These are phyloP conservation scores for Archivesica marissinica DNA, from an alignment of 1,140 invertebrate genomes.

Conservation along the genomic window DNA sequence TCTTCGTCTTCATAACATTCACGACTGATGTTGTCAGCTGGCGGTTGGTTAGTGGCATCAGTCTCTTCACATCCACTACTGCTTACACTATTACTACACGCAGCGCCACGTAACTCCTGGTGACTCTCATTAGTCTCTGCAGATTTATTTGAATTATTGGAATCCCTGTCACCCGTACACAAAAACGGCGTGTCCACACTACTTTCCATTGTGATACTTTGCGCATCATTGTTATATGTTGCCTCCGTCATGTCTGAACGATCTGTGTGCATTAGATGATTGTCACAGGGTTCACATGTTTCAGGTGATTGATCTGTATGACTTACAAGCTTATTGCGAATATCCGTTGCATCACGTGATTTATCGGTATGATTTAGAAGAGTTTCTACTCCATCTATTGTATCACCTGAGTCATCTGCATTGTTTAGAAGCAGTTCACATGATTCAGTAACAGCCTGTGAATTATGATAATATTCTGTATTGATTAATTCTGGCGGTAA, in stretches of 20 bases:
- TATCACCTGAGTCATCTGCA: too few relatives aligned
- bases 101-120: background rate
- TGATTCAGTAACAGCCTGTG: too few relatives aligned
- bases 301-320: background rate
- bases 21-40: background rate
- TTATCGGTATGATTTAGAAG: too few relatives aligned
- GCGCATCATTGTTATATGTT: background rate
- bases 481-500: too few relatives aligned
- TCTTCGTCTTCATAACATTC: conserved; percentile 11
- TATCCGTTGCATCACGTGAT: background rate
- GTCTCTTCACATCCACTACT: background rate
- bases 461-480: too few relatives aligned
- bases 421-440: too few relatives aligned
- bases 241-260: background rate
- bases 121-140: background rate
- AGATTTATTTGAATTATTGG: background rate
- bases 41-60: background rate
- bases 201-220: background rate
- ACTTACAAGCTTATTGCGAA: background rate
- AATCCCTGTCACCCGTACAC: background rate
- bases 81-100: background rate
- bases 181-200: background rate
- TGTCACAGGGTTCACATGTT: background rate
- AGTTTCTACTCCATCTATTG: too few relatives aligned
- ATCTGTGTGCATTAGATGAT: background rate